Evolutionary conservation across 2,888 invertebrate species (phyloP).

Genomic region (Agrotis ipsilon): DNA sequence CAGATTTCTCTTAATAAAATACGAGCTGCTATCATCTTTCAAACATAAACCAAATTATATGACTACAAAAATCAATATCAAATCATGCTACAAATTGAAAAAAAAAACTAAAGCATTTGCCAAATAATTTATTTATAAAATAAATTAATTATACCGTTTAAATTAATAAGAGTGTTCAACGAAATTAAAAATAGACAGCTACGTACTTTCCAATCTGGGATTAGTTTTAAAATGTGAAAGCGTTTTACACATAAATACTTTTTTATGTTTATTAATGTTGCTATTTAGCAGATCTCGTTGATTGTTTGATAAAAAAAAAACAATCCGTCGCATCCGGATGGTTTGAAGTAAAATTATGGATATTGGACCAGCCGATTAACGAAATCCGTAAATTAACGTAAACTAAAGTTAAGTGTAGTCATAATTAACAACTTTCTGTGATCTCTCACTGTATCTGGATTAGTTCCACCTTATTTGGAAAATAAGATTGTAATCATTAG

Average conservation of each 20-base stretch:
- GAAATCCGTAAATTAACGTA: slow-evolving; percentile 20
- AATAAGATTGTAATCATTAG: neutral
- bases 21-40: neutral
- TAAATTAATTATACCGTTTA: slow-evolving; percentile 47
- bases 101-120: slow-evolving; percentile 46
- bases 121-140: slow-evolving; percentile 40
- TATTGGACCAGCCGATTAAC: neutral
- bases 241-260: slow-evolving; percentile 35
- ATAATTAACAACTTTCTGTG: neutral
- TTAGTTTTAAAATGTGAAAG: slow-evolving; percentile 59
- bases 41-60: neutral
- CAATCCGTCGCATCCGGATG: slow-evolving; percentile 14
- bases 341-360: slow-evolving; percentile 8
- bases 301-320: slow-evolving; percentile 39
- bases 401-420: neutral
- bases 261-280: slow-evolving; percentile 51
- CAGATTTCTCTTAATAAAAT: neutral
- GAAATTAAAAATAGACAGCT: slow-evolving; percentile 40
- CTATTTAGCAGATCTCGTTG: slow-evolving; percentile 24
- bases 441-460: neutral
- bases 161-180: slow-evolving; percentile 36
- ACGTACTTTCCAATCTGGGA: slow-evolving; percentile 56
- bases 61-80: slow-evolving; percentile 3
- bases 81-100: slow-evolving; percentile 17
- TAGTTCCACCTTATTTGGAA: neutral